Percentiles rank a stretch among this genome's conserved stretches.
These are phyloP conservation scores for Mamestra configurata DNA, from an alignment of 1,140 invertebrate species.

Conservation along the genomic window DNA sequence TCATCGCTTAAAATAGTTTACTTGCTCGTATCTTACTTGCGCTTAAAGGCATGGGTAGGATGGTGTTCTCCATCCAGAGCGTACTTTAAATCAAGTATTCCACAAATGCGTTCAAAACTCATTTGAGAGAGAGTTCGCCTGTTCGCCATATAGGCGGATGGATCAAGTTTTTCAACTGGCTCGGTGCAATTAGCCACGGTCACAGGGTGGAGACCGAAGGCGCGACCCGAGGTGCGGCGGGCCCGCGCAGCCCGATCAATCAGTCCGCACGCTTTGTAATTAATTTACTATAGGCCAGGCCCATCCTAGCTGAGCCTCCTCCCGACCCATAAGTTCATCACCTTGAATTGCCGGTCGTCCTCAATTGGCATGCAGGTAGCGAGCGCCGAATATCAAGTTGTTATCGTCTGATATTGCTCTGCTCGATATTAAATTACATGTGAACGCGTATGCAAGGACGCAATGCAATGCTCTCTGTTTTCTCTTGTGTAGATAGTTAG, in stretches of 20 bases:
- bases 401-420: conserved; percentile 25
- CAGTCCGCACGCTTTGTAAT: conserved; percentile 70
- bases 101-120: conserved; percentile 56
- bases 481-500: conserved; percentile 2
- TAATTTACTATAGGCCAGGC: conserved; percentile 68
- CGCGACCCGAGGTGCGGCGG: conserved; percentile 64
- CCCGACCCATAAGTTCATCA: conserved; percentile 35
- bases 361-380: conserved; percentile 52
- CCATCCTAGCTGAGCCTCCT: conserved; percentile 38
- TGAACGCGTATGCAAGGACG: conserved; percentile 14
- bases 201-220: conserved; percentile 64
- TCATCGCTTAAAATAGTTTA: not conserved
- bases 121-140: conserved; percentile 47
- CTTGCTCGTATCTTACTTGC: not conserved
- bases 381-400: conserved; percentile 24
- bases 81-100: conserved; percentile 59
- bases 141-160: conserved; percentile 59
- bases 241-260: conserved; percentile 67
- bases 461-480: not conserved
- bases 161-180: conserved; percentile 67
- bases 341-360: conserved; percentile 52
- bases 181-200: conserved; percentile 69
- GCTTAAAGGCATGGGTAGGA: not conserved
- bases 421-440: conserved; percentile 24
- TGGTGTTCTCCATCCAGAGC: conserved; percentile 46